Conservation (phyloP, 92 coral and sea anemone species). For the Nematostella vectensis region DNA sequence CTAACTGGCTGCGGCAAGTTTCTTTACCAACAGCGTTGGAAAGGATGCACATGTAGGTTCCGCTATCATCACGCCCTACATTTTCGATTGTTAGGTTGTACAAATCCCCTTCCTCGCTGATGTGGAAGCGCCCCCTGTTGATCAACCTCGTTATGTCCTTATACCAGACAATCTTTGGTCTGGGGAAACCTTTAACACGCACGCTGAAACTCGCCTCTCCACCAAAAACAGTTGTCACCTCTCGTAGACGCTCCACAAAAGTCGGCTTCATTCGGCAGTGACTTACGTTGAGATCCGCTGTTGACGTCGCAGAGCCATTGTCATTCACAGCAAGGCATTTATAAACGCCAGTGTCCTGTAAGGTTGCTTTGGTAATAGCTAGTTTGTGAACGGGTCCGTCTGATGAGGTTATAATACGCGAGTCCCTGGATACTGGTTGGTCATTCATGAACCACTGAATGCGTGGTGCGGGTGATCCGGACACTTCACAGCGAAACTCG, state of each 20-base stretch:
- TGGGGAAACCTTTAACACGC: conserved; percentile 44
- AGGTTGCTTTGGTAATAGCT: conserved; percentile 33
- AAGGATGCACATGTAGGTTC: conserved; percentile 60
- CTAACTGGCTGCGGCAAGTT: conserved; percentile 52
- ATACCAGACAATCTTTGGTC: conserved; percentile 63
- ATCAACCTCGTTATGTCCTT: conserved; percentile 38
- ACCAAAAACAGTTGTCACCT: conserved; percentile 37
- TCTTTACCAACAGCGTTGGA: conserved; percentile 58
- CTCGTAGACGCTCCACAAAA: conserved; percentile 34
- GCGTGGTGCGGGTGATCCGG: conserved; percentile 55
- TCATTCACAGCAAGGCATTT: conserved; percentile 74
- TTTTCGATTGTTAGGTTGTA: conserved; percentile 45
- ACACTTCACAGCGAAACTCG: conserved; percentile 70
- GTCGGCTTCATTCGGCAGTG: conserved; percentile 43
- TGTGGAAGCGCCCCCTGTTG: conserved; percentile 37
- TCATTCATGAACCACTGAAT: conserved; percentile 72
- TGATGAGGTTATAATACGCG: conserved; percentile 24
- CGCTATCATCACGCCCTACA: conserved; percentile 60
- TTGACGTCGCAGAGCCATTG: conserved; percentile 60
- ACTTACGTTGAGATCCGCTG: conserved; percentile 39
- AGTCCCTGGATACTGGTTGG: conserved; percentile 41
- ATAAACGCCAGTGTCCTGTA: conserved; percentile 59
- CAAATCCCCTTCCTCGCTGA: conserved; percentile 43
- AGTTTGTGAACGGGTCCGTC: conserved; percentile 33
- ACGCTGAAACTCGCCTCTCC: conserved; percentile 38